Percentiles rank a stretch among this genome's conserved stretches.
Evolutionary conservation across 2,888 invertebrate genomes (phyloP).

Genomic region (Caenorhabditis drosophilae): DNA sequence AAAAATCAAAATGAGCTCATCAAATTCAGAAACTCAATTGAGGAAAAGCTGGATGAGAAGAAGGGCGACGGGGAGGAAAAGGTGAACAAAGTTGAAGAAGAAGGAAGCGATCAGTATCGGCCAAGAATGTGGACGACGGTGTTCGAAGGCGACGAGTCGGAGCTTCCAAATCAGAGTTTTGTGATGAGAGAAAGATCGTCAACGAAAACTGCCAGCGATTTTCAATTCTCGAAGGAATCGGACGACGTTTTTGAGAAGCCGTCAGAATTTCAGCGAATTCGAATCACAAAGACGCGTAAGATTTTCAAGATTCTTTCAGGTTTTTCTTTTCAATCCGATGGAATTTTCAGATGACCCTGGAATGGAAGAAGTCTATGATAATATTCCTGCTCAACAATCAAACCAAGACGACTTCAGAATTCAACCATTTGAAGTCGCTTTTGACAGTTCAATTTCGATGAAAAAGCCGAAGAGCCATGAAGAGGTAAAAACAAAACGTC

Average conservation of each 20-base stretch:
- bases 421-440: no score
- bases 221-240: constrained; percentile 37
- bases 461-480: no score
- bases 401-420: no score
- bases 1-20: no score
- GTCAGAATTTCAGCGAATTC: constrained; percentile 30
- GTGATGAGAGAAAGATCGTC: constrained; percentile 27
- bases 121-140: constrained; percentile 68
- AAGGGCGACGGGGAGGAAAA: neutral
- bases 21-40: no score
- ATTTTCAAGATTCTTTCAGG: constrained; percentile 3
- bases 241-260: constrained; percentile 46
- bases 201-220: constrained; percentile 15
- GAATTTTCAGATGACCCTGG: constrained; percentile 46
- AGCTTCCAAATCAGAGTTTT: constrained; percentile 28
- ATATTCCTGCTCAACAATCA: constrained; percentile 26
- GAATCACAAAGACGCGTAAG: constrained; percentile 26
- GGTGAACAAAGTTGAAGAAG: neutral
- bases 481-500: no score
- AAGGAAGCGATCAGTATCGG: constrained; percentile 15
- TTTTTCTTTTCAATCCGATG: neutral
- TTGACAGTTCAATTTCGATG: no score
- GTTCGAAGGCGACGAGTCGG: constrained; percentile 62
- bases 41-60: no score
- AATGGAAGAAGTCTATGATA: constrained; percentile 52